Percentiles rank a stretch among this genome's conserved stretches.
These are phyloP conservation scores for Epirrita christyi DNA, from an alignment of 2,888 invertebrate genomes.

Conservation along the genomic window DNA sequence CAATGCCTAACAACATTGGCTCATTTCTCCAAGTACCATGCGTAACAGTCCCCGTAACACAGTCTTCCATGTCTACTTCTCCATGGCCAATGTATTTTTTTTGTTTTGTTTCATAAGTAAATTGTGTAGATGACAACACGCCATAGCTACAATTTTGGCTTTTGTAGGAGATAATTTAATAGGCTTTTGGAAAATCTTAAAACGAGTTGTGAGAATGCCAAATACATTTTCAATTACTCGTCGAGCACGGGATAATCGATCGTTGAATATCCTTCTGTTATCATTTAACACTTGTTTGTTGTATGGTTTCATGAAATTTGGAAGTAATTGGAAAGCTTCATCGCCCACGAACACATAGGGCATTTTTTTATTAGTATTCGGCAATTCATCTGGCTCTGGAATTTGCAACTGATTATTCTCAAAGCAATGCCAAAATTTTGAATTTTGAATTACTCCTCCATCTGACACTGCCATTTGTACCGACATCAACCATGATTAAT, in stretches of 20 bases:
- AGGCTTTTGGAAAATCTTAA: constrained; percentile 26
- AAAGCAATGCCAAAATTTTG: too few species aligned
- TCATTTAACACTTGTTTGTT: constrained; percentile 19
- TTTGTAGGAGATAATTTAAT: constrained; percentile 15
- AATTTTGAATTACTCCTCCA: too few species aligned
- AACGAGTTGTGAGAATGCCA: constrained; percentile 27
- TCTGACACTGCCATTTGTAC: too few species aligned
- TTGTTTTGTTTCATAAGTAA: too few species aligned
- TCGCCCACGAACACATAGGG: constrained; percentile 17
- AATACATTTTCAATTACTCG: constrained; percentile 29
- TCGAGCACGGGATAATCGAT: constrained; percentile 31
- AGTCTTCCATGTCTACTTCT: constrained; percentile 19
- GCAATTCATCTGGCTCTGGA: too few species aligned
- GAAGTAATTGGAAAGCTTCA: constrained; percentile 25
- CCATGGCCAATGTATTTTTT: constrained; percentile 4
- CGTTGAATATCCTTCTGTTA: constrained; percentile 25
- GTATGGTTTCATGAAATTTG: constrained; percentile 16
- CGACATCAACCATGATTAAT: too few species aligned
- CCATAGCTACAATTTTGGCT: constrained; percentile 15
- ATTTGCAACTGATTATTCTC: too few species aligned
- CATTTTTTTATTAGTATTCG: too few species aligned
- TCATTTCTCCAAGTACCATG: constrained; percentile 24
- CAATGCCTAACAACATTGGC: constrained; percentile 19
- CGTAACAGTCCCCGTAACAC: constrained; percentile 19
- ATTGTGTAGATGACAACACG: constrained; percentile 20